Evolutionary conservation across 2,797 vertebrate species (phyloP).

Genomic region (Enteromius paludinosus): DNA sequence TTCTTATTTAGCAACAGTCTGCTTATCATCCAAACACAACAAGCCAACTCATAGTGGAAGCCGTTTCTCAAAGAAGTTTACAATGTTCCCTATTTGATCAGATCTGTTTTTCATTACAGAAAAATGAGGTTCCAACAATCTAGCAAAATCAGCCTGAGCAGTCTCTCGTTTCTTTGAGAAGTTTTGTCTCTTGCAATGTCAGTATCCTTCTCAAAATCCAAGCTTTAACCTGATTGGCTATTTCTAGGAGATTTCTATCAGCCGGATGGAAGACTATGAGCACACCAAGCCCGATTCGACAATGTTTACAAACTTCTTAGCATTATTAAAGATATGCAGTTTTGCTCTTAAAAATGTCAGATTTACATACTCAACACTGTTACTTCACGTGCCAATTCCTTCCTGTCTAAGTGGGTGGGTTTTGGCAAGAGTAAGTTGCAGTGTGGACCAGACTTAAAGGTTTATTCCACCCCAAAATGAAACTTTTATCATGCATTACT

Average conservation of each 20-base stretch:
- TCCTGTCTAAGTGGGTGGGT: neutral
- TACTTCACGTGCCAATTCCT: neutral
- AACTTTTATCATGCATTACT: too few species aligned
- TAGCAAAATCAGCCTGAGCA: neutral
- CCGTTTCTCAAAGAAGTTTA: conserved; percentile 7
- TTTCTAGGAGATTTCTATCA: neutral
- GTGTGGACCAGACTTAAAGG: neutral
- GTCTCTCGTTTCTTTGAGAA: neutral
- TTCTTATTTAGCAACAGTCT: conserved; percentile 25
- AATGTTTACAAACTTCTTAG: neutral
- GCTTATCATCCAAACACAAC: conserved; percentile 34
- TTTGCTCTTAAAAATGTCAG: neutral
- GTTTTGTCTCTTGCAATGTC: neutral
- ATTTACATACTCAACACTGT: neutral
- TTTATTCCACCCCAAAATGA: too few species aligned
- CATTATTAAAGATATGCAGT: neutral
- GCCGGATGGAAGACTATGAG: neutral
- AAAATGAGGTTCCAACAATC: neutral
- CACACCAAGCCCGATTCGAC: neutral
- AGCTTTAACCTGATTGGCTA: neutral
- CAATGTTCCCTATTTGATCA: conserved; percentile 16
- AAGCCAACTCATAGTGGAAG: neutral
- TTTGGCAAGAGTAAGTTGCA: neutral
- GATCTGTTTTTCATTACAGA: conserved; percentile 22
- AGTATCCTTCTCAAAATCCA: neutral